These are phyloP conservation scores for Drosophila nannoptera DNA, from an alignment of 1,140 invertebrate species.

Conservation along the genomic window DNA sequence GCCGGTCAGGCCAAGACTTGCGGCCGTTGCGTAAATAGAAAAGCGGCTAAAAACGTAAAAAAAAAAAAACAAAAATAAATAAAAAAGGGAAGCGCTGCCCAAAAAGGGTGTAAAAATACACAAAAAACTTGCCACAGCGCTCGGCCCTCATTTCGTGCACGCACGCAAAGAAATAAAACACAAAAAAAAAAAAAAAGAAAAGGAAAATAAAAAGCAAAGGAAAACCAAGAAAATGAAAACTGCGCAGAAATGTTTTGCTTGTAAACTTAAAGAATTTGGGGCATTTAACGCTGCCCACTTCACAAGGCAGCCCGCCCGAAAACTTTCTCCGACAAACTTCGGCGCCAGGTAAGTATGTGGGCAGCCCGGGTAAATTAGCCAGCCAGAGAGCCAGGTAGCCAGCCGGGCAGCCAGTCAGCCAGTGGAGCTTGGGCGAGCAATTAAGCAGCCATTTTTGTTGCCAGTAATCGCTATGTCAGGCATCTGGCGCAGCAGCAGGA, in stretches of 20 bases:
- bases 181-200: slow-evolving; percentile 26
- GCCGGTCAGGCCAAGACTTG: slow-evolving; percentile 51
- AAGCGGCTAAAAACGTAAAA: neutral
- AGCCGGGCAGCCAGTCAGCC: slow-evolving; percentile 16
- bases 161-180: slow-evolving; percentile 53
- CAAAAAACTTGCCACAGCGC: slow-evolving; percentile 46
- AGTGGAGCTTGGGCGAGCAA: slow-evolving; percentile 34
- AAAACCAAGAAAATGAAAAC: slow-evolving; percentile 57
- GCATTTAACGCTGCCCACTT: slow-evolving; percentile 65
- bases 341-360: slow-evolving; percentile 46
- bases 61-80: slow-evolving; percentile 21
- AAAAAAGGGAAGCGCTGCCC: slow-evolving; percentile 12
- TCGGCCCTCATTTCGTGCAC: slow-evolving; percentile 63
- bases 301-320: slow-evolving; percentile 16
- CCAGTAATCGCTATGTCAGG: slow-evolving; percentile 42
- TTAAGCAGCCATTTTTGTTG: slow-evolving; percentile 72
- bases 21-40: slow-evolving; percentile 75
- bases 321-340: slow-evolving; percentile 28
- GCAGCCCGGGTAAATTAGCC: slow-evolving; percentile 3
- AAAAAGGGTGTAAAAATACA: slow-evolving; percentile 62
- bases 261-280: slow-evolving; percentile 75
- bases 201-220: slow-evolving; percentile 19
- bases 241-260: slow-evolving; percentile 71
- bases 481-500: slow-evolving; percentile 20
- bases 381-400: slow-evolving; percentile 69